Conservation (phyloP, 2,797 vertebrate species). For the Falco columbarius region DNA sequence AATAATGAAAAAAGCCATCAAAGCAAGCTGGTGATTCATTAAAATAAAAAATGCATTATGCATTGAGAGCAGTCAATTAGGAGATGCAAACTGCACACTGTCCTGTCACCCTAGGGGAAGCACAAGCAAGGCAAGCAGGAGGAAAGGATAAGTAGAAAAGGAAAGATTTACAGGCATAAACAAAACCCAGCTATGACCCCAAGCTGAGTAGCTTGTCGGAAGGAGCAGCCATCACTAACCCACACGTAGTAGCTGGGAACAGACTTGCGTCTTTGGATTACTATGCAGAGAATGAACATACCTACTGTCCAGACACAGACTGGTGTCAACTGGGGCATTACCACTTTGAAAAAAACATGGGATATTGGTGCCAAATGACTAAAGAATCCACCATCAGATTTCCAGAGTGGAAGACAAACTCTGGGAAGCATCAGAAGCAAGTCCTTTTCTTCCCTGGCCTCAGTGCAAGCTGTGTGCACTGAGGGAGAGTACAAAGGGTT, state of each 20-base stretch:
- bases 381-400: neutral
- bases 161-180: slow-evolving; percentile 59
- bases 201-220: slow-evolving; percentile 20
- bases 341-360: neutral
- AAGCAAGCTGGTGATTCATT: slow-evolving; percentile 65
- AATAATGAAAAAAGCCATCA: slow-evolving; percentile 65
- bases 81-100: slow-evolving; percentile 47
- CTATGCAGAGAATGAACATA: neutral
- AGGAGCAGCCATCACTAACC: slow-evolving; percentile 13
- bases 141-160: slow-evolving; percentile 49
- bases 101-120: slow-evolving; percentile 59
- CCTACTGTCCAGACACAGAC: neutral
- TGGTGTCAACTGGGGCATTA: neutral
- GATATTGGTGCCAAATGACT: neutral
- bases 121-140: slow-evolving; percentile 39
- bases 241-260: neutral
- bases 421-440: neutral
- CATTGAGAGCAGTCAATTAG: slow-evolving; percentile 66
- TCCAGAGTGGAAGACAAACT: neutral
- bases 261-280: neutral
- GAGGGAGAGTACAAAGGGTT: neutral
- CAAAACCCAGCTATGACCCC: slow-evolving; percentile 52
- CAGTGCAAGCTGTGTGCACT: neutral
- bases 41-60: slow-evolving; percentile 73
- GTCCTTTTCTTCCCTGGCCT: neutral